These are phyloP conservation scores for Penaeus monodon DNA, from an alignment of 2,888 invertebrate species.

Conservation along the genomic window DNA sequence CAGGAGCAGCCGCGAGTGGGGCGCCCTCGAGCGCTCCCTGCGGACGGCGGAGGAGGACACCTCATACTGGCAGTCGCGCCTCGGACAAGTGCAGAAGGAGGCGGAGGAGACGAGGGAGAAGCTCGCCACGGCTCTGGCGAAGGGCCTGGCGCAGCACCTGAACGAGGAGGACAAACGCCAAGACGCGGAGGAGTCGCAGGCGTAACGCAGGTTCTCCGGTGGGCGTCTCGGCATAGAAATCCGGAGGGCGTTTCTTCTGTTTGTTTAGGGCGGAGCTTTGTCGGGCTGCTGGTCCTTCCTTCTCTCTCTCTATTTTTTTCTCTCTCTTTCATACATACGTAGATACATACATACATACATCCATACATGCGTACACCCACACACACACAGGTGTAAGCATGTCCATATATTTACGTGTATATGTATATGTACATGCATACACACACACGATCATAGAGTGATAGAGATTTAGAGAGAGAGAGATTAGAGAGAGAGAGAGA, in stretches of 20 bases:
- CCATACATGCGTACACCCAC: not conserved
- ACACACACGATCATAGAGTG: not conserved
- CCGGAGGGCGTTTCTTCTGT: no score
- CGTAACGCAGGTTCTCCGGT: no score
- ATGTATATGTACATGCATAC: not conserved
- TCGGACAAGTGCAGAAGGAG: not conserved
- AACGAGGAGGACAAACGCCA: no score
- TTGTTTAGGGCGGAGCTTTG: no score
- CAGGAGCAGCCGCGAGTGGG: not conserved
- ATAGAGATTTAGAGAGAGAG: not conserved
- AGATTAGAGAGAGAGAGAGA: not conserved
- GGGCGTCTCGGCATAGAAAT: no score
- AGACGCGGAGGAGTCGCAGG: no score
- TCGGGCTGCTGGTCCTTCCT: no score
- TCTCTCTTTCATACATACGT: not conserved
- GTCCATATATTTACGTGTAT: not conserved
- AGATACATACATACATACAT: not conserved
- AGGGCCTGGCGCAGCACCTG: not conserved
- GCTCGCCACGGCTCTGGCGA: not conserved
- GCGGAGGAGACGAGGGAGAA: not conserved
- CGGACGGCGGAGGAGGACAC: constrained; percentile 4
- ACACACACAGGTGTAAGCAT: not conserved
- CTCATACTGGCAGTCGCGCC: not conserved
- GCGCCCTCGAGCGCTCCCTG: not conserved
- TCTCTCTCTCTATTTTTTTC: no score